These are phyloP conservation scores for Bungarus multicinctus DNA, from an alignment of 2,113 vertebrate species.

Conservation along the genomic window DNA sequence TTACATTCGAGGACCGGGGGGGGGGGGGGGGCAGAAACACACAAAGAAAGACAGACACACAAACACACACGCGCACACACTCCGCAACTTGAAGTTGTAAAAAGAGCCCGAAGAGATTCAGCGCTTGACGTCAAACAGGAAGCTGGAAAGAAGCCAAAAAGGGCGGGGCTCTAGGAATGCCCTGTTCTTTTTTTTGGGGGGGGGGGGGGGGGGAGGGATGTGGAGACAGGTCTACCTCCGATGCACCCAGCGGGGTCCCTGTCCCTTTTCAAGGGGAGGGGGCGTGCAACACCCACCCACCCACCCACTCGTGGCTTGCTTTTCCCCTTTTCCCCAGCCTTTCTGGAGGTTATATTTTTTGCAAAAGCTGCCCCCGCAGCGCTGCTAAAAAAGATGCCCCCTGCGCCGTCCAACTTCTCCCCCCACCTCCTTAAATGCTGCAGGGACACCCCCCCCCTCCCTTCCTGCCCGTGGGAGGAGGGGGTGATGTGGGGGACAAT, in stretches of 20 bases:
- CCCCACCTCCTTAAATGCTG: not conserved
- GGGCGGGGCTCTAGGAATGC: not conserved
- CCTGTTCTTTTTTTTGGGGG: not conserved
- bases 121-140: constrained; percentile 67
- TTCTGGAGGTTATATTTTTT: not conserved
- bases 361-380: not conserved
- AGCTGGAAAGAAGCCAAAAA: constrained; percentile 56
- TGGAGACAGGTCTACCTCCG: not conserved
- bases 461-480: not conserved
- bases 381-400: not conserved
- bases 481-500: not conserved
- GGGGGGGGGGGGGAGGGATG: not conserved
- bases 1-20: too few species aligned
- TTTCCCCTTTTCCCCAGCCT: not conserved
- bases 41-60: too few species aligned
- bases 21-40: constrained; percentile 24
- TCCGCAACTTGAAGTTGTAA: constrained; percentile 39
- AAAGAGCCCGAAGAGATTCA: constrained; percentile 40
- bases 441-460: not conserved
- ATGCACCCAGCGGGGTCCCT: not conserved
- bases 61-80: constrained; percentile 11
- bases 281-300: not conserved
- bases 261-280: not conserved
- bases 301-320: not conserved
- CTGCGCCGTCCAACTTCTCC: accelerated